These are phyloP conservation scores for Anguilla marmorata DNA, from an alignment of 2,797 vertebrate genomes.

Conservation along the genomic window DNA sequence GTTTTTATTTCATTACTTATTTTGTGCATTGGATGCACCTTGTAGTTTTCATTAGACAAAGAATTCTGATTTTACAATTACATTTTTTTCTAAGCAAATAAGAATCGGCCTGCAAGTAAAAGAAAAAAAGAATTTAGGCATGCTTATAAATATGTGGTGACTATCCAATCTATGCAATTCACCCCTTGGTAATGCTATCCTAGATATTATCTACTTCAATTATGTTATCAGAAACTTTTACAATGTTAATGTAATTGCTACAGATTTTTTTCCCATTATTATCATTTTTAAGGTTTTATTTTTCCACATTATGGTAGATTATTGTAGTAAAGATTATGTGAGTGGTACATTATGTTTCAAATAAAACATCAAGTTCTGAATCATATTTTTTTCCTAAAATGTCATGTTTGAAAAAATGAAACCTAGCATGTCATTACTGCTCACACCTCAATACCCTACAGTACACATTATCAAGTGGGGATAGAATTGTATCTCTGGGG, in stretches of 20 bases:
- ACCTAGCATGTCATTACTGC: not conserved
- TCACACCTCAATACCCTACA: not conserved
- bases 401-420: not conserved
- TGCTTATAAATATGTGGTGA: not conserved
- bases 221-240: no score
- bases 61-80: no score
- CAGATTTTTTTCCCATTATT: not conserved
- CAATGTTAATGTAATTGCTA: no score
- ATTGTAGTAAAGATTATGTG: not conserved
- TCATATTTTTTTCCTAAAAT: not conserved
- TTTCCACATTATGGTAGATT: not conserved
- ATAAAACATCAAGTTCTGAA: not conserved
- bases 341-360: not conserved
- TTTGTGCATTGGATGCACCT: no score
- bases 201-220: no score
- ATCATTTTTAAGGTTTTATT: no score
- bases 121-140: no score
- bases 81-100: no score
- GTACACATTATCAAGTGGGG: not conserved
- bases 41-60: no score
- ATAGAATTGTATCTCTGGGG: not conserved
- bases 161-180: not conserved
- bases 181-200: no score
- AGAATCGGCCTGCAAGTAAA: no score
- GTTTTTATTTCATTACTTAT: no score